phyloP scores from a whole-genome alignment of 2,888 invertebrate genomes.

The Bombyx huttoni region DNA sequence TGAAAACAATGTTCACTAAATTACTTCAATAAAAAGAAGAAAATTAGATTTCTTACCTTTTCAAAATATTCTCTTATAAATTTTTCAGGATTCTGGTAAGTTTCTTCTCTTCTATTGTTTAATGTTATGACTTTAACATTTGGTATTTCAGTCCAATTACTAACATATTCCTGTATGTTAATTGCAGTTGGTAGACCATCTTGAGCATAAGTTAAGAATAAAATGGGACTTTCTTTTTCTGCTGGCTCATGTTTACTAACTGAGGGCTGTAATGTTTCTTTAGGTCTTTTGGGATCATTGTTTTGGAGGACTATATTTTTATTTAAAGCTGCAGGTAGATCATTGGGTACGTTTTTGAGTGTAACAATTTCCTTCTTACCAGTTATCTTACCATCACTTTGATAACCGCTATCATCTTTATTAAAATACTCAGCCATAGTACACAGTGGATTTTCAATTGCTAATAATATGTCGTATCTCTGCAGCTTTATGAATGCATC shows the following conservation, averaged over 20 bases:
- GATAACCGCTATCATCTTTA: conserved; percentile 59
- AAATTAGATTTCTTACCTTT: conserved; percentile 40
- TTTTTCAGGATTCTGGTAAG: conserved; percentile 67
- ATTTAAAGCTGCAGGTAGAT: conserved; percentile 52
- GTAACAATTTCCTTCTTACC: conserved; percentile 48
- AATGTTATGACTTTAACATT: conserved; percentile 52
- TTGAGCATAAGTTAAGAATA: conserved; percentile 68
- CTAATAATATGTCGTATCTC: conserved; percentile 65
- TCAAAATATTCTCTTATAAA: conserved; percentile 71
- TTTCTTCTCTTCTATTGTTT: conserved; percentile 59
- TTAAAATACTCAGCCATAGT: conserved; percentile 45
- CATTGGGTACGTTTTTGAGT: conserved; percentile 41
- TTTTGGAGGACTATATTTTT: conserved; percentile 32
- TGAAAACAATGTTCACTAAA: background rate
- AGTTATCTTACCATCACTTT: conserved; percentile 38
- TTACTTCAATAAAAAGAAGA: background rate
- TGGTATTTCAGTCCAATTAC: conserved; percentile 48
- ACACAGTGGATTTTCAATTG: conserved; percentile 50
- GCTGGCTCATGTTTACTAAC: conserved; percentile 21
- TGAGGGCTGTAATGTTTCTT: conserved; percentile 21
- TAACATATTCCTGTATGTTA: conserved; percentile 58
- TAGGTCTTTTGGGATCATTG: conserved; percentile 34
- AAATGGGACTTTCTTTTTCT: conserved; percentile 37
- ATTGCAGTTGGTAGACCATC: conserved; percentile 62
- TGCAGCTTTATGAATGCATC: conserved; percentile 58